Base-by-base conservation (phyloP, 1,140 invertebrate genomes). In the Cataglyphis hispanica region DNA sequence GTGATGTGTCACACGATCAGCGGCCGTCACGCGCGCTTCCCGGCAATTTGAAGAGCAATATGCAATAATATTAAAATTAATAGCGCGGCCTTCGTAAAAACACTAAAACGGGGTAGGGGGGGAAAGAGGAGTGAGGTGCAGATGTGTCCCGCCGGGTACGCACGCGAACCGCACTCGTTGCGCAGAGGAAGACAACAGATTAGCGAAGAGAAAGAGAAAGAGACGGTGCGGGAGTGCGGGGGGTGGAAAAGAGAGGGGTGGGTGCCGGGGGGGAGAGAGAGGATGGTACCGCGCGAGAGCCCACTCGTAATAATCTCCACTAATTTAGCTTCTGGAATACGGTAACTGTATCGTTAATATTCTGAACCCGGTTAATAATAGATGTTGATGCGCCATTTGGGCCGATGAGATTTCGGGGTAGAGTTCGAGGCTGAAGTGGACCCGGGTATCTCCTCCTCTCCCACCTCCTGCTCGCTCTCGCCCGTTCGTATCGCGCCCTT, bases 361-460 rank as follows among this genome's bases (percentile, higher is more conserved):
- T 95, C 93, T 93, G 93, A 91, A 93, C 85, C 92, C 86, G 89
- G 90, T 95, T 92, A 95, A 95, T 95, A 95, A 95, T 95, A 91
- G 93, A 95, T 94, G 94, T 94, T 95, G 94, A 95, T 95, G 94
- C 92, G 94, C 94, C 94, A 95, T 95, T 95, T 94, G 94, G 94
- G 94, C 94, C 94, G 93, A 95, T 95, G 94, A 95, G 94, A 94
- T 95, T 95, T 94, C 92, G 91, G 93, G 91, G 90, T 90, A 85
- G 92, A 93, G 92, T 94, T 94, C 91, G 93, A 93, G 93, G 88
- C 86, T 91, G 92, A 94, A 94, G 91, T 91, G 93, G 92, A 93
- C 93, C 92, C 53, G 63, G 40, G 46, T 50, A n/a, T 16, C 46
- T 50, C 46, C 46, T 6, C 46, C 46, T 16, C 46, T 5, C 16